Evolutionary conservation across 2,888 invertebrate species (phyloP), one percentile per base, ranked within the genome.

Genomic region (Euplexia lucipara): DNA sequence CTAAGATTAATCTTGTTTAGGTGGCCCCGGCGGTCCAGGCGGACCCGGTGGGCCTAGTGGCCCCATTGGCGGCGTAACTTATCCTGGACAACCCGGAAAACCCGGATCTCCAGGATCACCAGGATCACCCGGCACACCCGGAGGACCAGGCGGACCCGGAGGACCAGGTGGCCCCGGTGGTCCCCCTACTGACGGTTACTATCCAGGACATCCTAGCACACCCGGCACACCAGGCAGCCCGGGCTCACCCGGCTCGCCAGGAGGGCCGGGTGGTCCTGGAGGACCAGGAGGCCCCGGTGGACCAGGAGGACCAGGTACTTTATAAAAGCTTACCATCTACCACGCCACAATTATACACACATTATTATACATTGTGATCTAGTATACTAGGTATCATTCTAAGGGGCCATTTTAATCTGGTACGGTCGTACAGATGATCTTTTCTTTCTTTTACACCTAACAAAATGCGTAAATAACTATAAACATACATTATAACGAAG

Each of bases 191-290:
- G 16, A 52, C 44, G 83, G 78, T 64, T 85, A 64, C 30, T 74
- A 73, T 3, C 81, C 80, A 41, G 80, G 78, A 32, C 58, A 58
- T 14, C 88, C 88, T 22, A 80, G 83, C 7, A 59, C 58, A 0
- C 87, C 86, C 52, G 86, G 83, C 2, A 51, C 70, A 2, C 83
- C 84, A 14, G 87, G 87, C 16, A 71, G 70, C 12, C 88, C 74
- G 26, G 76, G 75, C 9, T 49, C 45, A 39, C 84, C 85, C 10
- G 79, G 81, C 1, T 62, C 81, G 2, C 81, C 84, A 18, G 82
- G 85, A 8, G 48, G 73, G 16, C 80, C 81, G 45, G 83, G 84
- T 1, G 78, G 80, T 10, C 53, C 44, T 0, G 61, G 61, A 6
- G 51, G 53, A 39, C 87, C 88, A 35, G 78, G 78, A 4, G 45